phyloP scores from a whole-genome alignment of 2,797 vertebrate genomes.

The Varecia variegata region DNA sequence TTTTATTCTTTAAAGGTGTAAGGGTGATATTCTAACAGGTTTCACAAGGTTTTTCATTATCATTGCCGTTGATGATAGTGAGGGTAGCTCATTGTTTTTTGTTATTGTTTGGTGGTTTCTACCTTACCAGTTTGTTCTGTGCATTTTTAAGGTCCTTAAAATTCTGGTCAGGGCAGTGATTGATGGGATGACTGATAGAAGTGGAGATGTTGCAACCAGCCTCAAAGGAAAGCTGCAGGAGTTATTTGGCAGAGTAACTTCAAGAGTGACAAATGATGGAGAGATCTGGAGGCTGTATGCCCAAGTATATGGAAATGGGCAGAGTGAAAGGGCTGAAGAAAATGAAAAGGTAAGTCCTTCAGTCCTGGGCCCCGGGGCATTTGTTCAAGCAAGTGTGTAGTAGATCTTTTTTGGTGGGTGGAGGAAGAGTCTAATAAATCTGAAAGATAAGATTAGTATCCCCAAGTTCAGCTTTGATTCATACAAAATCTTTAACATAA shows the following conservation, averaged over 20 bases:
- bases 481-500: background rate
- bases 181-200: conserved; percentile 86
- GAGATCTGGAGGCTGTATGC: conserved; percentile 94
- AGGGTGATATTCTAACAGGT: background rate
- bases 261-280: conserved; percentile 89
- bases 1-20: background rate
- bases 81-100: background rate
- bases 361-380: background rate
- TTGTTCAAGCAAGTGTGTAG: background rate
- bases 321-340: conserved; percentile 86
- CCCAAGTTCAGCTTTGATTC: background rate
- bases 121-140: conserved; percentile 2
- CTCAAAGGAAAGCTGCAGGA: conserved; percentile 89
- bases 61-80: background rate
- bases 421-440: background rate
- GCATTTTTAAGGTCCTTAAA: conserved; percentile 88
- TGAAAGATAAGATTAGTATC: conserved; percentile 14
- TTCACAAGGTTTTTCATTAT: background rate
- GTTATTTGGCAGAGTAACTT: conserved; percentile 92
- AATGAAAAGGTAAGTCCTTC: conserved; percentile 90
- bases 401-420: background rate
- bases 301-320: conserved; percentile 89
- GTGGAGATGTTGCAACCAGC: conserved; percentile 82
- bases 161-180: conserved; percentile 91
- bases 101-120: background rate